These are phyloP conservation scores for Gerris lacustris DNA, from an alignment of 2,888 invertebrate genomes.

Conservation along the genomic window DNA sequence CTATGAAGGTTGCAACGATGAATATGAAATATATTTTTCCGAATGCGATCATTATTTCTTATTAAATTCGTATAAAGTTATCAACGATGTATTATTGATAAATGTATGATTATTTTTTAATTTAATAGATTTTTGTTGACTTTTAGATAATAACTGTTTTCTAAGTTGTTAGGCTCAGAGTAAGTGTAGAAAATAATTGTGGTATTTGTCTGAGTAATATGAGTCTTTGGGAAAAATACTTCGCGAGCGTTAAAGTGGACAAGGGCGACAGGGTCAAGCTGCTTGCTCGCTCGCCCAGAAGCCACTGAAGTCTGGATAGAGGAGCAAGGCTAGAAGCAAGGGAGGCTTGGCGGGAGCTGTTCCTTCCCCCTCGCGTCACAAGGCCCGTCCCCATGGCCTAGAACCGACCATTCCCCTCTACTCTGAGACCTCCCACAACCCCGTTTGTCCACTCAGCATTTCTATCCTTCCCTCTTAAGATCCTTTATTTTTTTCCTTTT, in stretches of 20 bases:
- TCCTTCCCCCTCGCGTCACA: not conserved
- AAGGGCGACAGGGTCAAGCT: not conserved
- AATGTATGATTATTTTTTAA: no score
- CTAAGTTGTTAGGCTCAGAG: no score
- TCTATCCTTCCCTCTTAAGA: not conserved
- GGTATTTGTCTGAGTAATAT: no score
- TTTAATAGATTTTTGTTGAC: no score
- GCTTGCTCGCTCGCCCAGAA: not conserved
- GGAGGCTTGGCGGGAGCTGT: no score
- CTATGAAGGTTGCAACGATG: not conserved
- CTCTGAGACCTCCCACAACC: not conserved
- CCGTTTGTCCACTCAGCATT: not conserved
- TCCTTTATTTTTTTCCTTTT: not conserved
- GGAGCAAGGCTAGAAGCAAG: not conserved
- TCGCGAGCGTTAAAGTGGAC: constrained; percentile 2
- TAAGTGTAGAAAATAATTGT: no score
- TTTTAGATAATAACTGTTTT: no score
- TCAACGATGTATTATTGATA: no score
- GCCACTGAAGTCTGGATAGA: not conserved
- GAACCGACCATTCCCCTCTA: not conserved
- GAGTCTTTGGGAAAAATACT: not conserved
- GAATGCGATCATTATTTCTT: no score
- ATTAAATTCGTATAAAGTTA: no score
- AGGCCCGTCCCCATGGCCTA: not conserved
- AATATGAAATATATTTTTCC: not conserved